Evolutionary conservation across 2,797 vertebrate species (phyloP).

Genomic region (Nothura maculosa): DNA sequence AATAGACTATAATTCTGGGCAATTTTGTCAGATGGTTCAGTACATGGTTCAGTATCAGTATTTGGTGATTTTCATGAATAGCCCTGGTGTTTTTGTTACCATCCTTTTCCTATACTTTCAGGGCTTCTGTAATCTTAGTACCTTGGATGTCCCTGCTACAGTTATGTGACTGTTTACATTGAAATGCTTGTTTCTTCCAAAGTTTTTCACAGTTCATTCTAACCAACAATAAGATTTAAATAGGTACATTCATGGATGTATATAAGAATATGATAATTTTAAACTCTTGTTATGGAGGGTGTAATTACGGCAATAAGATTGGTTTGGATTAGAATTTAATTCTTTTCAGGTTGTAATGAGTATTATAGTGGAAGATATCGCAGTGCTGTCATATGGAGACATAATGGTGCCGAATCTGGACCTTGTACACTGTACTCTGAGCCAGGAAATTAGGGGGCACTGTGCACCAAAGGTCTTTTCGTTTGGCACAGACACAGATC

Average conservation of each 20-base stretch:
- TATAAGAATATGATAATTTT: not conserved
- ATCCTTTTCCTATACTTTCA: not conserved
- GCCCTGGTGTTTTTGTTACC: not conserved
- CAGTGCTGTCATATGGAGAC: not conserved
- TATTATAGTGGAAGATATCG: not conserved
- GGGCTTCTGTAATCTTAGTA: not conserved
- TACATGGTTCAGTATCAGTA: not conserved
- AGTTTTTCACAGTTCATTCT: not conserved
- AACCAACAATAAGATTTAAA: not conserved
- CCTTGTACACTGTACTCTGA: slow-evolving; percentile 36
- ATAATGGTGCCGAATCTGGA: slow-evolving; percentile 9
- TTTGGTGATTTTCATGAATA: not conserved
- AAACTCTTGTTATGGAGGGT: not conserved
- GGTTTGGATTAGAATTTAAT: not conserved
- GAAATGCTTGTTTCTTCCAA: not conserved
- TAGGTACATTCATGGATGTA: not conserved
- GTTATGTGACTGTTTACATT: not conserved
- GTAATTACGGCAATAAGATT: not conserved
- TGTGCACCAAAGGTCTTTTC: slow-evolving; percentile 55
- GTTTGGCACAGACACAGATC: slow-evolving; percentile 31
- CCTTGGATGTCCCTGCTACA: not conserved
- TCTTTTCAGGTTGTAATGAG: not conserved
- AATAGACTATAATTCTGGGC: accelerated
- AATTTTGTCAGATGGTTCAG: not conserved
- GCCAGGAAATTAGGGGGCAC: slow-evolving; percentile 51